phyloP scores from a whole-genome alignment of 2,113 vertebrate species.

The Alethe castanea region DNA sequence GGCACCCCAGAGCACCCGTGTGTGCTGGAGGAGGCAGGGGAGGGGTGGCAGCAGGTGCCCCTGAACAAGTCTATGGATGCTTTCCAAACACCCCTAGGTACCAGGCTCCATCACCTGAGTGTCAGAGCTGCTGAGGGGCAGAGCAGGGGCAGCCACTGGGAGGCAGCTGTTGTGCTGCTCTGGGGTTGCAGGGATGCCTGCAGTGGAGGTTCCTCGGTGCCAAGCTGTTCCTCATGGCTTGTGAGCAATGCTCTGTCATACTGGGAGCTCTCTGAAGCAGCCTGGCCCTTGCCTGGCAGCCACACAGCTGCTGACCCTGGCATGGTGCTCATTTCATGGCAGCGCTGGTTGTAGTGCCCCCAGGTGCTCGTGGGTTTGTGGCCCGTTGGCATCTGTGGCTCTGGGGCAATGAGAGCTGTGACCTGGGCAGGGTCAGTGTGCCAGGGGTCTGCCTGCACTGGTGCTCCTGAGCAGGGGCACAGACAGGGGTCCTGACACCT shows the following conservation, averaged over 20 bases:
- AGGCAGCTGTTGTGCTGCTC: not conserved
- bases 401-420: not conserved
- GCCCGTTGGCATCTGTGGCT: rapidly evolving
- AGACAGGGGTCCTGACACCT: rapidly evolving
- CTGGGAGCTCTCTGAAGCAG: not conserved
- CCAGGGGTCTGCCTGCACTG: not conserved
- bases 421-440: rapidly evolving
- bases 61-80: not conserved
- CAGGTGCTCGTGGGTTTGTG: not conserved
- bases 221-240: not conserved
- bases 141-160: not conserved
- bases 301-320: not conserved
- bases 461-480: not conserved
- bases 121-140: not conserved
- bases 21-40: not conserved
- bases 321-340: rapidly evolving
- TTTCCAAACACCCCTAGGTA: not conserved
- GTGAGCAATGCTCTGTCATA: not conserved
- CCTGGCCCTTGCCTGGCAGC: not conserved
- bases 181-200: not conserved
- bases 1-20: not conserved
- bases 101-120: not conserved
- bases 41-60: not conserved
- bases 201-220: rapidly evolving
- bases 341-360: not conserved